Conservation (phyloP, 30 jellyfish, hydroid and myxozoan species). For the Clytia hemisphaerica region DNA sequence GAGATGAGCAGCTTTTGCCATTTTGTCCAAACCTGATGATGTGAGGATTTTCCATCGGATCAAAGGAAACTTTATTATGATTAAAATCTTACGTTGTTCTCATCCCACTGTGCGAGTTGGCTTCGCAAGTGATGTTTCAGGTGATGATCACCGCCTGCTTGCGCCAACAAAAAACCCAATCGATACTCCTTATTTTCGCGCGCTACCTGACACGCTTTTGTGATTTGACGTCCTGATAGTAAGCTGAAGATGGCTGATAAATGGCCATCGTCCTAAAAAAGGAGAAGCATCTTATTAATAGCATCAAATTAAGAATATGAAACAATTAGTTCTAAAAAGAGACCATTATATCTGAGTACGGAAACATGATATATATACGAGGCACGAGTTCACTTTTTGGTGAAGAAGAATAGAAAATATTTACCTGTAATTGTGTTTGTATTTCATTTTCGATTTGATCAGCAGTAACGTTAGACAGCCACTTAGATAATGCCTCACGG, state of each 20-base stretch:
- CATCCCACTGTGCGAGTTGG: conserved; percentile 79
- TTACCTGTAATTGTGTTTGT: conserved; percentile 30
- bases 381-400: no score
- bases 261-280: conserved; percentile 72
- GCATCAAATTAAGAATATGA: background rate
- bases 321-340: no score
- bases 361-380: no score
- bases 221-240: conserved; percentile 53
- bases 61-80: no score
- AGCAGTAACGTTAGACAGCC: conserved; percentile 43
- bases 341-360: no score
- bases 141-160: conserved; percentile 73
- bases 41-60: no score
- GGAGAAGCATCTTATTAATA: background rate
- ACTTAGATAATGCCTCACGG: conserved; percentile 57
- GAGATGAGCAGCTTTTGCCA: no score
- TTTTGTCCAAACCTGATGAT: no score
- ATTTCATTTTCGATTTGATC: conserved; percentile 43
- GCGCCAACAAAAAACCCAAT: conserved; percentile 66
- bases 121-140: conserved; percentile 53
- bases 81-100: conserved; percentile 20
- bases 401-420: no score
- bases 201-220: conserved; percentile 65
- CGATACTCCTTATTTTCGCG: conserved; percentile 58
- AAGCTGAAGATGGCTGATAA: conserved; percentile 75